Evolutionary conservation across 2,113 vertebrate species (phyloP).

Genomic region (Cryptoleucopteryx plumbea): DNA sequence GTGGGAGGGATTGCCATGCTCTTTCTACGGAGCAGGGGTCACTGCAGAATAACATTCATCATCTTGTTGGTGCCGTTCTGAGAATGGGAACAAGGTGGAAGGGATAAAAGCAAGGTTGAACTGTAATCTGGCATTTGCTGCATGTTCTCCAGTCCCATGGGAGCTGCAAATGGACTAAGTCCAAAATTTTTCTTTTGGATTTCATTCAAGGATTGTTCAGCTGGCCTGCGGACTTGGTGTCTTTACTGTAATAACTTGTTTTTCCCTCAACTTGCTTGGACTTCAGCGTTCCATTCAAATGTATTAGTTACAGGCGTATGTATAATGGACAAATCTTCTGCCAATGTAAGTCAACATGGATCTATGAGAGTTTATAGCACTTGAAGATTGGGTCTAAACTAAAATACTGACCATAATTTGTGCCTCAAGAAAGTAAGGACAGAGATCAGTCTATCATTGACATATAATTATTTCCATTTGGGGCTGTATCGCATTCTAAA

Average conservation of each 20-base stretch:
- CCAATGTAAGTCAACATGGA: neutral
- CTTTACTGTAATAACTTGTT: slow-evolving; percentile 10
- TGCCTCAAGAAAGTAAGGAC: neutral
- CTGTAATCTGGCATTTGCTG: neutral
- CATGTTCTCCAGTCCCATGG: neutral
- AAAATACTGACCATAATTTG: neutral
- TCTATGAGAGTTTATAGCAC: neutral
- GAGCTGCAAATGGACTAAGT: neutral
- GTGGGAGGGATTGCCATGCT: slow-evolving; percentile 38
- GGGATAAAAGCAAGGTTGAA: slow-evolving; percentile 41
- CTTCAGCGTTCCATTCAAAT: neutral
- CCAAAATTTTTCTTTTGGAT: slow-evolving; percentile 24
- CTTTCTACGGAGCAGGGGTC: neutral
- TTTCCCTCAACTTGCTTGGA: neutral
- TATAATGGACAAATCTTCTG: neutral
- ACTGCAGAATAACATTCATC: slow-evolving; percentile 55
- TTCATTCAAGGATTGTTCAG: slow-evolving; percentile 13
- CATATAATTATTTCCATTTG: neutral
- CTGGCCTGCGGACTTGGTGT: neutral
- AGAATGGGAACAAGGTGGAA: slow-evolving; percentile 54
- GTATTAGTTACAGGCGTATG: neutral
- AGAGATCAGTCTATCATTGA: neutral
- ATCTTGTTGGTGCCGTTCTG: slow-evolving; percentile 14
- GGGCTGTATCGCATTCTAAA: neutral
- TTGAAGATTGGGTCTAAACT: neutral